A percentile compares a stretch with the other conserved stretches of the same genome.
Evolutionary conservation across 2,888 invertebrate species (phyloP).

Genomic region (Noctua fimbriata): DNA sequence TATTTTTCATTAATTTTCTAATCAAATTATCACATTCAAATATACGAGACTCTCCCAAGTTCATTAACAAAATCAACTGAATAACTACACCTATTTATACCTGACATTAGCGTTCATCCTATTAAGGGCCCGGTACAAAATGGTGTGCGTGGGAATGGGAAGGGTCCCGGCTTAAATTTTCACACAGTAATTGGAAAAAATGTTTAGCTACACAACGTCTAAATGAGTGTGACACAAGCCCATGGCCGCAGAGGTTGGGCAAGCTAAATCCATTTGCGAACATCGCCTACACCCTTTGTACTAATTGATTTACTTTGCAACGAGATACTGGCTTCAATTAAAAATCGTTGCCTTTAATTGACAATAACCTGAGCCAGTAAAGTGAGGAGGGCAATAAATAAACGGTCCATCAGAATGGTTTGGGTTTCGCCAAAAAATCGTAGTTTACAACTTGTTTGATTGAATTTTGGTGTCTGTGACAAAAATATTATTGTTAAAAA

Average conservation of each 20-base stretch:
- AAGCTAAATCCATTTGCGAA: slow-evolving; percentile 80
- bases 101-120: slow-evolving; percentile 34
- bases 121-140: slow-evolving; percentile 43
- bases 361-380: slow-evolving; percentile 76
- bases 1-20: slow-evolving; percentile 36
- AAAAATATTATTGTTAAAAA: too few relatives aligned
- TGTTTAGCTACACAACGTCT: slow-evolving; percentile 55
- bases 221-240: slow-evolving; percentile 62
- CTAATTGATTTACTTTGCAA: slow-evolving; percentile 89
- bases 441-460: slow-evolving; percentile 1
- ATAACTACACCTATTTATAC: slow-evolving; percentile 39
- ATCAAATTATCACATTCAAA: slow-evolving; percentile 37
- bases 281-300: slow-evolving; percentile 76
- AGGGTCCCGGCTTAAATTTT: slow-evolving; percentile 54
- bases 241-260: slow-evolving; percentile 70
- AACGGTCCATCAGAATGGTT: slow-evolving; percentile 60
- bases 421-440: slow-evolving; percentile 37
- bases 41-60: slow-evolving; percentile 14
- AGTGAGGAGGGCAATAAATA: slow-evolving; percentile 71
- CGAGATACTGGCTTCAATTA: slow-evolving; percentile 83
- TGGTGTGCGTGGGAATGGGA: slow-evolving; percentile 26
- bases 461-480: not conserved
- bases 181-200: slow-evolving; percentile 63
- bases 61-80: slow-evolving; percentile 58
- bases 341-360: slow-evolving; percentile 83